Percentiles rank a stretch among this genome's conserved stretches.
Conservation (phyloP, 2,888 invertebrate genomes). For the Andrena chrysosceles region DNA sequence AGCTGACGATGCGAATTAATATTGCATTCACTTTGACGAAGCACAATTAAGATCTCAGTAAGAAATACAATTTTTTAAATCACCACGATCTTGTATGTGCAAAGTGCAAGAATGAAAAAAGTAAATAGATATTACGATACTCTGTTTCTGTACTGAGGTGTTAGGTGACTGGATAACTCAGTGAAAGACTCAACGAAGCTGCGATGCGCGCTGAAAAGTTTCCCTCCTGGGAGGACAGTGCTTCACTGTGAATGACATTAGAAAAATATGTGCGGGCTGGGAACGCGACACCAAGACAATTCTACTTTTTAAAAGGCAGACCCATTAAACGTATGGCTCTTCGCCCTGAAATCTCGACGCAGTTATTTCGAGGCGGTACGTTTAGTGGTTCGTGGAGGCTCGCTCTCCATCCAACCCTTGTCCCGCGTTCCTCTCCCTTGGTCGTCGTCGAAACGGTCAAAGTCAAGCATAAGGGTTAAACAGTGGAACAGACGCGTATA, state of each 20-base stretch:
- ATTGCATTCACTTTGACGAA: too few relatives aligned
- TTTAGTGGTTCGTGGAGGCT: conserved; percentile 17
- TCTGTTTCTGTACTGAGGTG: too few relatives aligned
- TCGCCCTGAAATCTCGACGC: conserved; percentile 53
- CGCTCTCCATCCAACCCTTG: conserved; percentile 8
- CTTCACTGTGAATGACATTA: neutral
- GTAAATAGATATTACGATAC: too few relatives aligned
- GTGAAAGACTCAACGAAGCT: neutral
- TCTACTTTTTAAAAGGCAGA: conserved; percentile 14
- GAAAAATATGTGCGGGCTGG: conserved; percentile 12
- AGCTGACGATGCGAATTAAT: too few relatives aligned
- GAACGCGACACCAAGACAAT: conserved; percentile 25
- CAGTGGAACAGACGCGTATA: conserved; percentile 34
- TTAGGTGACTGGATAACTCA: too few relatives aligned
- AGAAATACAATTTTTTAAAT: too few relatives aligned
- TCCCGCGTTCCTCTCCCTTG: neutral
- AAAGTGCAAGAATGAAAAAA: too few relatives aligned
- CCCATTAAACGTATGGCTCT: conserved; percentile 45
- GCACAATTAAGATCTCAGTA: too few relatives aligned
- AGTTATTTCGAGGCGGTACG: conserved; percentile 45
- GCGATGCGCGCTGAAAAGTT: conserved; percentile 16
- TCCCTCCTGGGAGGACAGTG: neutral
- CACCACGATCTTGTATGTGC: too few relatives aligned
- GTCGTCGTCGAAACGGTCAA: neutral
- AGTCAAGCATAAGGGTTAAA: conserved; percentile 32